These are phyloP conservation scores for Leptinotarsa tumamoca DNA, from an alignment of 2,888 invertebrate species.

Conservation along the genomic window DNA sequence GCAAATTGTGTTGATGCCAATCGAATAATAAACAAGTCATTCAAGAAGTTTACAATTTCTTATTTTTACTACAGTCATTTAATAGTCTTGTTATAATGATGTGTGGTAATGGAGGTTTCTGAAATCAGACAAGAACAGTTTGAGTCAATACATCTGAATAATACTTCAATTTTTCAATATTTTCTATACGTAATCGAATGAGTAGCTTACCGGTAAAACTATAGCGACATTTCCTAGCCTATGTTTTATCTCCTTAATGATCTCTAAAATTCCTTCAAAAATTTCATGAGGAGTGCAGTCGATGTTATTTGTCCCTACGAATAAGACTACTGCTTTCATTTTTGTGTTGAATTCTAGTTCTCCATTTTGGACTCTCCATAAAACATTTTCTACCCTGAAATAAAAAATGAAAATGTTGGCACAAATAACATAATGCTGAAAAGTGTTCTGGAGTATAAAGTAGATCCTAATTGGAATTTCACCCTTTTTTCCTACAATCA, in stretches of 20 bases:
- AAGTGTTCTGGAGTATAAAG: no score
- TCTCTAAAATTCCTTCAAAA: conserved; percentile 72
- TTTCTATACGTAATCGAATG: neutral
- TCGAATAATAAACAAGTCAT: no score
- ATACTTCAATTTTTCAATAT: neutral
- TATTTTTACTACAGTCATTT: no score
- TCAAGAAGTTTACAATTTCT: no score
- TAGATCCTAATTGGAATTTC: no score
- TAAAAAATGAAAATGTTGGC: neutral
- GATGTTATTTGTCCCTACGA: conserved; percentile 77
- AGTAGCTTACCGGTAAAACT: conserved; percentile 71
- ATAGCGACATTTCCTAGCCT: conserved; percentile 70
- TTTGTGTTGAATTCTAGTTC: conserved; percentile 76
- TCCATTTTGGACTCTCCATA: conserved; percentile 78
- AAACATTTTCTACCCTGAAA: conserved; percentile 72
- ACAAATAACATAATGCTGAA: no score
- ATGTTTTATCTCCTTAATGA: conserved; percentile 70
- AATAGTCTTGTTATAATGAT: no score
- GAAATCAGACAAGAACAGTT: no score
- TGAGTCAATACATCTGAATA: neutral
- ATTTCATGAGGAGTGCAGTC: conserved; percentile 73
- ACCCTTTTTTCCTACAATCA: neutral
- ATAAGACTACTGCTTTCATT: conserved; percentile 75
- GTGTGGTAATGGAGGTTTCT: no score
- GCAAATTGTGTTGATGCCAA: no score